A percentile compares a stretch with the other conserved stretches of the same genome.
Conservation (phyloP, 1,140 invertebrate species). For the Dinoponera quadriceps region DNA sequence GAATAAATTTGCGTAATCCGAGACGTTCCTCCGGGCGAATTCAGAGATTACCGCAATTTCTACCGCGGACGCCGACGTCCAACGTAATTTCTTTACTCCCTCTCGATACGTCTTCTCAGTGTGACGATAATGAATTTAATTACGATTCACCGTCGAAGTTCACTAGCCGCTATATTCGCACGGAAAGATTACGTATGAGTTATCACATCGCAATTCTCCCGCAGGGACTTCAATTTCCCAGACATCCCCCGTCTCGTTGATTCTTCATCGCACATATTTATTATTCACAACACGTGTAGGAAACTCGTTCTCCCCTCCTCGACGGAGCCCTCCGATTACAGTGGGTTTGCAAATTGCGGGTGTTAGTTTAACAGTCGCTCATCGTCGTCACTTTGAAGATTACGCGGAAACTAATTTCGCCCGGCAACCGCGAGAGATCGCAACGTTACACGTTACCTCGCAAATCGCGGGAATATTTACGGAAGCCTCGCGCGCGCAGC, state of each 20-base stretch:
- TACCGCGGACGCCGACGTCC: not conserved
- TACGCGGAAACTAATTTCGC: not conserved
- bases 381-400: not conserved
- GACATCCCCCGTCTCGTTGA: not conserved
- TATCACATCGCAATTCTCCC: no score
- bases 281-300: not conserved
- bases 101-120: not conserved
- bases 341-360: not conserved
- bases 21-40: constrained; percentile 14
- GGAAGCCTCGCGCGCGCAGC: not conserved
- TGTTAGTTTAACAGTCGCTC: not conserved
- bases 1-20: constrained; percentile 59
- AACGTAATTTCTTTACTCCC: constrained; percentile 12
- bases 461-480: not conserved
- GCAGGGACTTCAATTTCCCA: not conserved
- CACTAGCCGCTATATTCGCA: not conserved
- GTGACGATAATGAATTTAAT: constrained; percentile 33
- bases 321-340: not conserved
- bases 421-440: not conserved
- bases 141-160: not conserved
- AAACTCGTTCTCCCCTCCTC: not conserved
- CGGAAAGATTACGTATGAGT: not conserved
- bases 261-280: not conserved
- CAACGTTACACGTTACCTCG: not conserved
- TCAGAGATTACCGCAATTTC: constrained; percentile 23